Evolutionary conservation across 2,113 vertebrate genomes (phyloP), one percentile per base, ranked within the genome.

Genomic region (Vidua macroura): DNA sequence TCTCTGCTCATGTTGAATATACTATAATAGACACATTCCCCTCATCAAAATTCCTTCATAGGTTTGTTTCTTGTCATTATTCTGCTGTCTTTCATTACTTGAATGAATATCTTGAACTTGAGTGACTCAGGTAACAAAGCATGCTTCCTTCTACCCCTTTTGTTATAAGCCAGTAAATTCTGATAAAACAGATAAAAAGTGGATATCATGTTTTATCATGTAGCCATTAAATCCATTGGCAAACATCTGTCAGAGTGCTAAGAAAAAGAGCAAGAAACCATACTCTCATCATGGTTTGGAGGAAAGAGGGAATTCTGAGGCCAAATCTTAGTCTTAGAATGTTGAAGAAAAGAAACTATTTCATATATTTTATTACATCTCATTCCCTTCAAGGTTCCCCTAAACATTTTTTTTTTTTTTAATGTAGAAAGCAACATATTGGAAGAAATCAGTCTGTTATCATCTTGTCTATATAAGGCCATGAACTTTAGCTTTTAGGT

Each of bases 361-460:
- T 82, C 35, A 72, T 14, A 43, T 52, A 44, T 13, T 66, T 85
- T 67, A n/a, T 90, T 44, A 18, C 4, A 28, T 60, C 19, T 87
- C 8, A 13, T 74, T 49, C 43, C 6, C 44, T 17, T 43, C 37
- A 43, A 78, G 60, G 16, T 68, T 78, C 7, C 22, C 5, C 3
- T 24, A 48, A 77, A 59, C 4, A 2, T 4, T 23, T 48, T 49
- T 66, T 23, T 48, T 49, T 66, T 51, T 75, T 72, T 55, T 10
- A 1, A 6, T 48, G 27, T 9, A 72, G n/a, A 88, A 51, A 15
- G 16, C 6, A 51, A 24, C 0, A 0, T n/a, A 18, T 56, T 94
- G 15, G 48, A 84, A 79, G 27, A 91, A 91, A 56, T 78, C 5
- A 48, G 22, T 72, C 24, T 14, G 20, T 60, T 60, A 41, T 69